Base-by-base conservation (phyloP, 2,797 vertebrate species). In the Atherinosoma microstoma region DNA sequence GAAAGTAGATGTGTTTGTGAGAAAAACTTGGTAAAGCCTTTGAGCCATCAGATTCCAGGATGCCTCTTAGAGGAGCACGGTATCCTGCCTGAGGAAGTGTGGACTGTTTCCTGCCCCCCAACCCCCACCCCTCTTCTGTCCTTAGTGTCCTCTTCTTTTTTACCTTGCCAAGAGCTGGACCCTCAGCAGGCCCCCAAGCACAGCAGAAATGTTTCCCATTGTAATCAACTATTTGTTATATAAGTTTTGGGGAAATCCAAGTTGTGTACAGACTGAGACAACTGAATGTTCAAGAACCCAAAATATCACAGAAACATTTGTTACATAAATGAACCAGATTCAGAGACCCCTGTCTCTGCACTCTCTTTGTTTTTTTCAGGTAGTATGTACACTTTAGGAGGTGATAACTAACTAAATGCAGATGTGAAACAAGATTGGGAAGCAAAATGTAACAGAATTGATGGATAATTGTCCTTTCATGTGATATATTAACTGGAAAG, bases 81-180 rank as follows among this genome's bases (percentile, higher is more conserved):
- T 89, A 93, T 95, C 94, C 94, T 95, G 94, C 85, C 84, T 80
- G 81, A 94, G 94, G 93, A 95, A 94, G 82, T 86, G 83, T 78
- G 89, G 71, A 82, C 86, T 70, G 78, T 89, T 94, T 94, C 94
- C 94, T 92, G 89, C 68, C 32, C 32, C 32, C 75, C 84, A 73
- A 67, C 71, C 73, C 75, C 84, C 75, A 67, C 71, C 73, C 78
- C 75, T 35, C 58, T 59, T 24, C 47, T 69, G 40, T 79, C 83
- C 79, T 79, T 66, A 42, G 58, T 79, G 80, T 90, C 82, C 78
- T 88, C 58, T 64, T 75, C 60, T 85, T 80, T 80, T 83, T 85
- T 77, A 79, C 79, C 53, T 59, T 66, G 76, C 84, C 89, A 87
- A 89, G 64, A 85, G 36, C 62, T 71, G 70, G 76, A 78, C 67